Evolutionary conservation across 1,140 invertebrate genomes (phyloP).

Genomic region (Rhizoglyphus robini): DNA sequence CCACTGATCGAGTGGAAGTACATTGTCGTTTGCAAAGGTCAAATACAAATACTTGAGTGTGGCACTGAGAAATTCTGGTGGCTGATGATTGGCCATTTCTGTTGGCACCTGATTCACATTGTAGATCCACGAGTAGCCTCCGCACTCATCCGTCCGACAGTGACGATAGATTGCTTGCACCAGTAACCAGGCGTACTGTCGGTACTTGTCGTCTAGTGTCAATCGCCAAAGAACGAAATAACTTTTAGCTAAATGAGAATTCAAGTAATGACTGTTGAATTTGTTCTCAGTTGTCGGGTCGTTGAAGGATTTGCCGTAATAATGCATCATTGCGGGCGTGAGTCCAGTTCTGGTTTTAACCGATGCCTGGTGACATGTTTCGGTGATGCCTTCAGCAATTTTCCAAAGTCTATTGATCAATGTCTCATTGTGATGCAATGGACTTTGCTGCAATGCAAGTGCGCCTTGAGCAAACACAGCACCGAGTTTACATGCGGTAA

Average conservation of each 20-base stretch:
- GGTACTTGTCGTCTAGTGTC: slow-evolving; percentile 86
- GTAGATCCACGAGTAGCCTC: slow-evolving; percentile 79
- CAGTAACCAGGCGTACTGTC: slow-evolving; percentile 96
- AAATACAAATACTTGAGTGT: too few species aligned
- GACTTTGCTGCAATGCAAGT: too few species aligned
- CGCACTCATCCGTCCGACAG: slow-evolving; percentile 69
- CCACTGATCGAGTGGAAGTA: too few species aligned
- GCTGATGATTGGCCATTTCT: slow-evolving; percentile 88
- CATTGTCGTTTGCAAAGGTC: too few species aligned
- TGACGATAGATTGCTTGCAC: slow-evolving; percentile 84
- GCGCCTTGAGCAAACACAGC: too few species aligned
- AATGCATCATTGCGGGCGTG: too few species aligned
- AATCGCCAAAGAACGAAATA: slow-evolving; percentile 92
- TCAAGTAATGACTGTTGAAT: slow-evolving; percentile 46
- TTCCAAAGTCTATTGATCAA: slow-evolving; percentile 75
- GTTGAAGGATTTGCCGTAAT: too few species aligned
- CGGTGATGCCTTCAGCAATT: slow-evolving; percentile 68
- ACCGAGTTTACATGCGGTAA: too few species aligned
- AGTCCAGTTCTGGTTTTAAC: too few species aligned
- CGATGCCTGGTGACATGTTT: too few species aligned
- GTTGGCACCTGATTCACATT: slow-evolving; percentile 79
- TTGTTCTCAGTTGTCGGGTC: too few species aligned
- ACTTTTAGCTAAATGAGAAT: slow-evolving; percentile 92
- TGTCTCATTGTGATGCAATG: slow-evolving; percentile 87
- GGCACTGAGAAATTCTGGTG: too few species aligned